Base-by-base conservation (phyloP, 1,140 invertebrate species). In the Panagrolaimus sp. region DNA sequence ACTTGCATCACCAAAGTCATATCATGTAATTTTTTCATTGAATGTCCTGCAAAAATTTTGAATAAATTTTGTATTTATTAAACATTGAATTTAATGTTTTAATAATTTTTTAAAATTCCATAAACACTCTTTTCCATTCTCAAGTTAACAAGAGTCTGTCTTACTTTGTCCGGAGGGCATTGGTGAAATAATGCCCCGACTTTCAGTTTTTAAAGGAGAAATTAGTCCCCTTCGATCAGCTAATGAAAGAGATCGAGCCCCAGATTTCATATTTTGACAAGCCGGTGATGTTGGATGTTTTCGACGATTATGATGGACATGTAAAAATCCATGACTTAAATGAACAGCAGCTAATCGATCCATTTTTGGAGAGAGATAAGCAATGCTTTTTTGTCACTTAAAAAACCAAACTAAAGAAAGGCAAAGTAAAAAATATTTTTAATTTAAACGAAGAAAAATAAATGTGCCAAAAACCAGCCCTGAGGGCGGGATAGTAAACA, bases 1-100 rank as follows among this genome's bases (percentile, higher is more conserved):
- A 95, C 92, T 83, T 96, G 93, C 47, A 96, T 88, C 84, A 95
- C 92, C 38, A 96, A 86, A 44, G 94, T 91, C 82, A 92, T 88
- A 75, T 90, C 92, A 84, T 94, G 91, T 67, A 94, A 86, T 84
- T 94, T 93, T 84, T 93, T 91, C 78, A 94, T 91, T 0, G 92
- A 91, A 82, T 93, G 94, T 75, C 91, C 90, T 91, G 84, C n/a
- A 85, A 85, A 21, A n/a, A 68, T 55, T 14, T 9, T 46, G 2
- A 28, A 17, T 14, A 58, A 24, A 46, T 48, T 26, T 48, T 70
- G 6, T 71, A 43, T 55, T 73, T 44, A 44, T 43, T 43, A 24
- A 44, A 10, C 69, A 9, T n/a, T 17, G 3, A 21, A 52, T 52
- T 15, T 52, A 4, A 15, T 21, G 48, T 58, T 58, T 58, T 26